Base-by-base conservation (phyloP, 2,888 invertebrate genomes). In the Drosophila bunnanda region DNA sequence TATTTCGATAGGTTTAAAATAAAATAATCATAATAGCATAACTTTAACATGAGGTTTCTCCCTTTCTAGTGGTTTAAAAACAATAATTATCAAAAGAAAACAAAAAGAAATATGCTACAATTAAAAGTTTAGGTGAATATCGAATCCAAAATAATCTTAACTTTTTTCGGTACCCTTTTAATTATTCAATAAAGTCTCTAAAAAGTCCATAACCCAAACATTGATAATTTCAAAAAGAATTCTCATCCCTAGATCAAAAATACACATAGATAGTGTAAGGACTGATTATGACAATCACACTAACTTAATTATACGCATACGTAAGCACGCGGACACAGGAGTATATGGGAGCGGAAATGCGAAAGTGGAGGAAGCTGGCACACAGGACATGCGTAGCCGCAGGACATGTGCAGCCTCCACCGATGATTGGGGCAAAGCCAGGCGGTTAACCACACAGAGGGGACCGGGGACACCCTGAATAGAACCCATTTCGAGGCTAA, bases 291-390 rank as follows among this genome's bases (percentile, higher is more conserved):
- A 76, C 78, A 84, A 77, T 78, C 74, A 54, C 46, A 78, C 69
- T 72, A 82, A 79, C 77, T 79, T 77, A 84, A 89, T 84, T 87
- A 88, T 71, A 75, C 79, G 77, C 87, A 81, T 68, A 75, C 72
- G 77, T 83, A 72, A 64, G 71, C 79, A 78, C 68, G 52, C 52
- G 25, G 17, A 12, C 12, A 22, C 0, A 4, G 30, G 15, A 41
- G 30, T 25, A 32, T 7, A 25, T 41, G 22, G 36, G 22, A 46
- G 1, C 4, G 34, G 32, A 34, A 12, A 32, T 22, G 12, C 10
- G 58, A 12, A 20, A 20, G 17, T 13, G 25, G 15, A 15, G 22
- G n/a, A 13, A 25, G 34, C 25, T 10, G n/a, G 52, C 44, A 20
- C 25, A 36, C 53, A 44, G 73, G 54, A 56, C 61, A 65, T 34